Evolutionary conservation across 2,113 vertebrate species (phyloP).

Genomic region (Clarias batrachus): DNA sequence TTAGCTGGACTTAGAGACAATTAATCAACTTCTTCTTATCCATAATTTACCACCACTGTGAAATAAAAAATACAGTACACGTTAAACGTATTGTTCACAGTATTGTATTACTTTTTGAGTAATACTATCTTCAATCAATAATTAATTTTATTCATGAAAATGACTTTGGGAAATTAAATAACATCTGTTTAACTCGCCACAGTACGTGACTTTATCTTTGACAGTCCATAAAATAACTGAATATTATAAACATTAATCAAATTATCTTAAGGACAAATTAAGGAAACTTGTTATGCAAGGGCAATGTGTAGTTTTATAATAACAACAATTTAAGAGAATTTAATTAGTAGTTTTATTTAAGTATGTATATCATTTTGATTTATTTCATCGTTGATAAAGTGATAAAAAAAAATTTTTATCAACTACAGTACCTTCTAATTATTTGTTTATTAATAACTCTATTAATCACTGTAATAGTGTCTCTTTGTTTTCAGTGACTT

Average conservation of each 20-base stretch:
- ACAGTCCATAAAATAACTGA: not conserved
- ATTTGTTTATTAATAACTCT: not conserved
- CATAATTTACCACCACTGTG: too few relatives aligned
- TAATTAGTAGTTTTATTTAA: not conserved
- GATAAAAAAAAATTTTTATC: not conserved
- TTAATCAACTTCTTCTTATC: too few relatives aligned
- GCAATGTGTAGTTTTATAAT: not conserved
- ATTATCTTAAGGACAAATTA: not conserved
- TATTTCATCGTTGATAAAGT: not conserved
- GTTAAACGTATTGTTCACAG: not conserved
- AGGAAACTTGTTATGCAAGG: not conserved
- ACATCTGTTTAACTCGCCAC: not conserved
- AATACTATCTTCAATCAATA: not conserved
- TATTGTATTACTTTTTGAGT: too few relatives aligned
- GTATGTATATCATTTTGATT: not conserved
- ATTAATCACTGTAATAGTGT: not conserved
- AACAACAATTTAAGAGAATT: not conserved
- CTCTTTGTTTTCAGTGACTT: conserved; percentile 33
- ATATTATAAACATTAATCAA: not conserved
- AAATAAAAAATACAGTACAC: too few relatives aligned
- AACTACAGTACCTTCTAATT: not conserved
- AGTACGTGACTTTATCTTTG: not conserved
- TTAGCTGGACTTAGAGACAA: too few relatives aligned
- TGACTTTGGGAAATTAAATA: not conserved
- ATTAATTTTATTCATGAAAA: not conserved